These are phyloP conservation scores for Hiodon tergisus DNA, from an alignment of 2,113 vertebrate species.

Conservation along the genomic window DNA sequence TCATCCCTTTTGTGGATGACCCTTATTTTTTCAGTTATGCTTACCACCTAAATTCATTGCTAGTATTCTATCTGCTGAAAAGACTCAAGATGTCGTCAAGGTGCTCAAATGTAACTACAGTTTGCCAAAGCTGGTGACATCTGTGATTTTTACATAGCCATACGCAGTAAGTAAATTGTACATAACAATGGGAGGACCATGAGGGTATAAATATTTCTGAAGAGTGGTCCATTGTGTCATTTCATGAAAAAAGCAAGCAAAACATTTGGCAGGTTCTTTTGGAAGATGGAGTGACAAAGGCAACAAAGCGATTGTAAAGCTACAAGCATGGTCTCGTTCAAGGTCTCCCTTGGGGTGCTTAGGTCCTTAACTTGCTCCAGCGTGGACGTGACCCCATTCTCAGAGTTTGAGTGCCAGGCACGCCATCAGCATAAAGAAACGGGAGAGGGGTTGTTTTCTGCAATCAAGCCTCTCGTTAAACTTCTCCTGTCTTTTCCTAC, in stretches of 20 bases:
- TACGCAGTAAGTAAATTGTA: background rate
- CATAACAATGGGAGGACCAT: background rate
- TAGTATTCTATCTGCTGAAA: background rate
- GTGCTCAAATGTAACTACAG: background rate
- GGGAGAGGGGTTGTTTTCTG: background rate
- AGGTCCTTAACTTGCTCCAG: background rate
- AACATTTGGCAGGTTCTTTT: background rate
- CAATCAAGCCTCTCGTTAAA: too few species aligned
- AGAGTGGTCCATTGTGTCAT: constrained; percentile 15
- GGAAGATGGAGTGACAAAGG: background rate
- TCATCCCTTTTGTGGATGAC: background rate
- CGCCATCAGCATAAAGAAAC: background rate
- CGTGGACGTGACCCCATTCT: background rate
- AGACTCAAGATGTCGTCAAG: background rate
- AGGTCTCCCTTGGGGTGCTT: background rate
- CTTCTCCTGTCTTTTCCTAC: background rate
- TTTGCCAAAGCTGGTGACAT: background rate
- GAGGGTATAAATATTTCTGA: background rate
- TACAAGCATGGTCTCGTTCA: background rate
- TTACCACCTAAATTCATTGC: background rate
- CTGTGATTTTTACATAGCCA: background rate
- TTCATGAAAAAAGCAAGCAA: background rate
- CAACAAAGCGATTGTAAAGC: background rate
- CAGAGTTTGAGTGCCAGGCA: background rate
- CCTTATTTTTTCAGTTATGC: background rate